Base-by-base conservation (phyloP, 23 tunicate species). In the Botrylloides violaceus region DNA sequence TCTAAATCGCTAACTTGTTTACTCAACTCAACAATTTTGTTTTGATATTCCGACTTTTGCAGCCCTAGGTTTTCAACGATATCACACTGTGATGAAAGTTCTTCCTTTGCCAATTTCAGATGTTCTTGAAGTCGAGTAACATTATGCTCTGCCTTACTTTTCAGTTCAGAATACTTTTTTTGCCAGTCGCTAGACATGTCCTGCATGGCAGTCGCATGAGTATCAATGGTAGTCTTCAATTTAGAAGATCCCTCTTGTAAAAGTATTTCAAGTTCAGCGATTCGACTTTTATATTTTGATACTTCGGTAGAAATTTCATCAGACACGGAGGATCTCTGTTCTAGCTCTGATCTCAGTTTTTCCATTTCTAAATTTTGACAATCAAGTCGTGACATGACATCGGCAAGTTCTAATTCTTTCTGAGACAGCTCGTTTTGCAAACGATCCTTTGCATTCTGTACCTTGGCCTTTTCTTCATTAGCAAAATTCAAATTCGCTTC, bases 61-160 rank as follows among this genome's bases (percentile, higher is more conserved):
- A 18, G 24, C 31, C 38, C 64, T 2, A 70, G 34, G 5, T 72
- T 24, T 22, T 3, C 2, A 1, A 84, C 15, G 38, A 58, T 24
- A 22, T 56, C 57, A 30, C 66, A 61, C 32, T 49, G 37, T n/a
- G 61, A 49, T 35, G 79, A 78, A 4, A 62, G 30, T 61, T 87
- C 86, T 33, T 61, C 36, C 24, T 80, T 73, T 6, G 60, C 71
- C 12, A 71, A 80, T 39, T 81, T 87, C 65, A 87, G 24, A 31
- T 87, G 84, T 38, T 65, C 53, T 32, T 80, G 86, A 24, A 76
- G 71, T 58, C 80, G 86, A n/a, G 86, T 82, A n/a, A 87, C 76
- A 27, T 77, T 63, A 29, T 87, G 95, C 47, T 87, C 95, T 5
- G 95, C 95, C 81, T 85, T 85, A 2, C 66, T 72, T 58, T 85